These are phyloP conservation scores for Zaprionus africanus DNA, from an alignment of 1,140 invertebrate species.

Conservation along the genomic window DNA sequence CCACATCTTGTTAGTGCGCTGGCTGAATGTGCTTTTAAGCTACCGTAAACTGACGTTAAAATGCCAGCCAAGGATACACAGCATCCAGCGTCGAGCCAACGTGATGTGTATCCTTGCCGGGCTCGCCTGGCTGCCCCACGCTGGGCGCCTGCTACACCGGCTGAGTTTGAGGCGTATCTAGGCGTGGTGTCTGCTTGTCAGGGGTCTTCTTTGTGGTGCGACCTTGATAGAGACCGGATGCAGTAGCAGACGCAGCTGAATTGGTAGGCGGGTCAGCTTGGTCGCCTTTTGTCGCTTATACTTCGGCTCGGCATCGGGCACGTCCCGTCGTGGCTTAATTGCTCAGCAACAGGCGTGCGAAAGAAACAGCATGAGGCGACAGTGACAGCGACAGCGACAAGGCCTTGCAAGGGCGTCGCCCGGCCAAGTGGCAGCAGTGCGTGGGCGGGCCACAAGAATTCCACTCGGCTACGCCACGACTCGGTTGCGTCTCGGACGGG, in stretches of 20 bases:
- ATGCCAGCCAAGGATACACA: constrained; percentile 33
- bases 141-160: constrained; percentile 61
- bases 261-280: constrained; percentile 36
- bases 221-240: constrained; percentile 36
- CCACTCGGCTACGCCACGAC: neutral
- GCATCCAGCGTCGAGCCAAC: constrained; percentile 30
- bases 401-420: constrained; percentile 39
- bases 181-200: constrained; percentile 63
- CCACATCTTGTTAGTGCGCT: neutral
- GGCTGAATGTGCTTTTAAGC: constrained; percentile 13
- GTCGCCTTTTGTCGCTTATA: constrained; percentile 41
- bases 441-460: neutral
- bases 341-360: constrained; percentile 56
- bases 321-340: constrained; percentile 38
- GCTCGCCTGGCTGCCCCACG: constrained; percentile 2
- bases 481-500: neutral
- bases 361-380: constrained; percentile 2
- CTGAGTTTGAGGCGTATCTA: constrained; percentile 80
- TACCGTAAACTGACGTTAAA: constrained; percentile 45
- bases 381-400: constrained; percentile 15
- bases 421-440: constrained; percentile 8
- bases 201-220: constrained; percentile 11
- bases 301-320: constrained; percentile 8
- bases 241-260: constrained; percentile 31
- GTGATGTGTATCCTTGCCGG: constrained; percentile 12